A percentile compares a stretch with the other conserved stretches of the same genome.
phyloP scores from a whole-genome alignment of 2,888 invertebrate species.

The Baccha elongata region DNA sequence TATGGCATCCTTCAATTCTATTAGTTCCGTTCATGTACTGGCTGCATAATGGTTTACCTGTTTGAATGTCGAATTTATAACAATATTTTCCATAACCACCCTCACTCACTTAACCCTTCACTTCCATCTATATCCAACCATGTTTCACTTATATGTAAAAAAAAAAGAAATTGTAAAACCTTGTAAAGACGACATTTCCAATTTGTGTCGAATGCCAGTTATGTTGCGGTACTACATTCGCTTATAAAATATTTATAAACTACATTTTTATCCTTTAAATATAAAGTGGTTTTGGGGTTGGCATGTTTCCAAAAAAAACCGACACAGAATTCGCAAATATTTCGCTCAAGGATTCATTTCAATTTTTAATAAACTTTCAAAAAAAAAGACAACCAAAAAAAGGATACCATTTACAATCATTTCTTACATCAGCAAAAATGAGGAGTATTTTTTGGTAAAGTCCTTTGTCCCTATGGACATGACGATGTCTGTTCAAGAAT shows the following conservation, averaged over 20 bases:
- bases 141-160: slow-evolving; percentile 37
- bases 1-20: slow-evolving; percentile 50
- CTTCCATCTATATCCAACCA: slow-evolving; percentile 32
- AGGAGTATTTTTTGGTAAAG: slow-evolving; percentile 35
- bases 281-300: slow-evolving; percentile 64
- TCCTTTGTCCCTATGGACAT: slow-evolving; percentile 60
- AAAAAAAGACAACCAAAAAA: slow-evolving; percentile 18
- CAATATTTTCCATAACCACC: slow-evolving; percentile 21
- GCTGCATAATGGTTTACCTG: slow-evolving; percentile 50
- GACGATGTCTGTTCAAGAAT: slow-evolving; percentile 34
- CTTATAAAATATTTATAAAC: slow-evolving; percentile 69
- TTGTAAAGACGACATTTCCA: slow-evolving; percentile 72
- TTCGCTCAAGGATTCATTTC: slow-evolving; percentile 69
- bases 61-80: slow-evolving; percentile 56
- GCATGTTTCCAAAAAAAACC: slow-evolving; percentile 19
- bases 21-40: slow-evolving; percentile 61
- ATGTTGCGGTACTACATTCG: neutral
- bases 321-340: slow-evolving; percentile 64
- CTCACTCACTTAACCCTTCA: slow-evolving; percentile 56
- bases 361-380: slow-evolving; percentile 68
- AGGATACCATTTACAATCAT: slow-evolving; percentile 53
- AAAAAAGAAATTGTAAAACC: slow-evolving; percentile 41
- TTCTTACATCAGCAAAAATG: slow-evolving; percentile 10
- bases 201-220: slow-evolving; percentile 63
- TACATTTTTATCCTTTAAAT: slow-evolving; percentile 71